phyloP scores from a whole-genome alignment of 2,113 vertebrate genomes.

The Delphinus delphis region DNA sequence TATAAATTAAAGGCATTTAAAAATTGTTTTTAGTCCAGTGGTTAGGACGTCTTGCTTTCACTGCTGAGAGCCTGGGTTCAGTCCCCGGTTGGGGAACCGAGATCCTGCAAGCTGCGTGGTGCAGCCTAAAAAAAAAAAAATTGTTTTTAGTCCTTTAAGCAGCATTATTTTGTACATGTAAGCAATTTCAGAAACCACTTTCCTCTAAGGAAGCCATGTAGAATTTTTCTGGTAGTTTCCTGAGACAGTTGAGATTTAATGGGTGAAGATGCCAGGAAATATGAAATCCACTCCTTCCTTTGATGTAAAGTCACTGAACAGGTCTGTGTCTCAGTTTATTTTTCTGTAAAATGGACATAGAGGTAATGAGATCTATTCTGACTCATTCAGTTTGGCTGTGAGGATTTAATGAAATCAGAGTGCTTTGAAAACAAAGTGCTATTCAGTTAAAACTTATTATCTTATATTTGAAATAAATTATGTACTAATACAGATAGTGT shows the following conservation, averaged over 20 bases:
- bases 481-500: background rate
- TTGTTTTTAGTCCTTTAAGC: background rate
- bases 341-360: background rate
- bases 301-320: background rate
- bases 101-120: background rate
- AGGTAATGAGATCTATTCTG: background rate
- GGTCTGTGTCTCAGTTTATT: background rate
- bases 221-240: constrained; percentile 5
- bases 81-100: background rate
- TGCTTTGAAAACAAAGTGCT: background rate
- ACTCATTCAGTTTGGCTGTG: background rate
- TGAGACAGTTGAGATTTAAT: background rate
- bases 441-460: background rate
- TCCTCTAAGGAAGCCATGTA: background rate
- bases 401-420: background rate
- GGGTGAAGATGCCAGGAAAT: background rate
- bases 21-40: background rate
- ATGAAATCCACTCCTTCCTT: background rate
- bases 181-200: background rate
- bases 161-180: background rate
- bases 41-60: background rate
- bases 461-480: background rate
- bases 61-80: background rate
- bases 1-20: constrained; percentile 17
- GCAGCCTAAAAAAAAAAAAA: background rate